A percentile compares a stretch with the other conserved stretches of the same genome.
phyloP scores from a whole-genome alignment of 2,888 invertebrate genomes.

The Andrena praecox region DNA sequence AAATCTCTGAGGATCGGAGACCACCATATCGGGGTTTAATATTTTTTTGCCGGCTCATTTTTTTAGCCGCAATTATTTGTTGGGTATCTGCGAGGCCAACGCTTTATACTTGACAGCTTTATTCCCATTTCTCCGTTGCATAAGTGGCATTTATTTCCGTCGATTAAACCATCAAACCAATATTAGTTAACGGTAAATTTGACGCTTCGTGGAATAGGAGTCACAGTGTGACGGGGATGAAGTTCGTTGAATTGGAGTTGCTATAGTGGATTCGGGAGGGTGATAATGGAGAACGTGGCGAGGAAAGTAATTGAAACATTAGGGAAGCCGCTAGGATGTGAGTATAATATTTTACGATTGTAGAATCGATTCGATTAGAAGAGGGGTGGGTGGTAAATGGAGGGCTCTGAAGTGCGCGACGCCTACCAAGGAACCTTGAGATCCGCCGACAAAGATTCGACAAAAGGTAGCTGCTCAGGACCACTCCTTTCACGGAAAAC shows the following conservation, averaged over 20 bases:
- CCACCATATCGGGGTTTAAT: too few species aligned
- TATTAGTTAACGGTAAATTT: neutral
- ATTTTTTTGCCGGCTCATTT: too few species aligned
- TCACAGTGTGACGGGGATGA: neutral
- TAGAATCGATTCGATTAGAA: conserved; percentile 58
- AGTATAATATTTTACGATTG: conserved; percentile 43
- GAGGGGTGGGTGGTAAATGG: conserved; percentile 26
- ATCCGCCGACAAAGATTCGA: conserved; percentile 78
- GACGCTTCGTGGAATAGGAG: neutral
- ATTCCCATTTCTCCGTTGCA: too few species aligned
- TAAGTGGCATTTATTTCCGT: too few species aligned
- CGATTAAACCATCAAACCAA: neutral
- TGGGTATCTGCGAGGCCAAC: too few species aligned
- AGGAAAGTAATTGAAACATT: conserved; percentile 35
- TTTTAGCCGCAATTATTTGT: too few species aligned
- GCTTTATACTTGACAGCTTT: too few species aligned
- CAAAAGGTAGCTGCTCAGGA: conserved; percentile 78
- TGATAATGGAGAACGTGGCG: conserved; percentile 18
- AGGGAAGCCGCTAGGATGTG: neutral
- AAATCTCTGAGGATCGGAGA: neutral
- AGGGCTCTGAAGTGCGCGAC: conserved; percentile 42
- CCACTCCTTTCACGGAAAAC: conserved; percentile 83
- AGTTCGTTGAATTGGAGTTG: neutral
- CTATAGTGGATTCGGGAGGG: too few species aligned
- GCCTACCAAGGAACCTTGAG: conserved; percentile 41